A percentile compares a stretch with the other conserved stretches of the same genome.
These are phyloP conservation scores for human (Homo sapiens) DNA, from an alignment of 2,113 vertebrate species.

Conservation along the genomic window DNA sequence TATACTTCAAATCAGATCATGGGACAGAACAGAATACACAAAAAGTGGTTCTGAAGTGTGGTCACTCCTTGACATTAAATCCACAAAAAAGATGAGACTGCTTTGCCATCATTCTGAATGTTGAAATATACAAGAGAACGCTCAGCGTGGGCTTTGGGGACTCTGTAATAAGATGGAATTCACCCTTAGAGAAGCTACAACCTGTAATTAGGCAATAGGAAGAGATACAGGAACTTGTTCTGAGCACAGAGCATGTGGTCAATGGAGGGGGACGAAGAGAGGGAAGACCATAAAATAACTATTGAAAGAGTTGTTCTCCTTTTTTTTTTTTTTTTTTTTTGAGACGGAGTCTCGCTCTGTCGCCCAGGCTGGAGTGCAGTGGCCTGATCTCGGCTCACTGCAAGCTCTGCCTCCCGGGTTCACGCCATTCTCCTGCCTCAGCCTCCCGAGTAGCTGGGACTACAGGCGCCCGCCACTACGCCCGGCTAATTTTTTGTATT, in stretches of 20 bases:
- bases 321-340: too few relatives aligned
- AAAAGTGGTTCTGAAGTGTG: not conserved
- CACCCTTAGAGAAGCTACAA: not conserved
- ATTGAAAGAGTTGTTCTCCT: not conserved
- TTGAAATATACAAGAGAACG: not conserved
- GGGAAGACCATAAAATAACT: not conserved
- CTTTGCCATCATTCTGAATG: not conserved
- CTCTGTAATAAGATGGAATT: not conserved
- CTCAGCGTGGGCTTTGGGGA: not conserved
- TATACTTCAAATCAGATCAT: not conserved
- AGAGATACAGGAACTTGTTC: not conserved
- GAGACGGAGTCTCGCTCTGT: too few relatives aligned
- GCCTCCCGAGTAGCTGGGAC: too few relatives aligned
- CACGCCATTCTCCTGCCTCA: too few relatives aligned
- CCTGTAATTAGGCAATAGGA: not conserved
- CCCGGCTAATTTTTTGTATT: too few relatives aligned
- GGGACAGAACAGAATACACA: not conserved
- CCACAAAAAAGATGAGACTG: not conserved
- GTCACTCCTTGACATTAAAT: not conserved
- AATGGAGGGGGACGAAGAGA: accelerated
- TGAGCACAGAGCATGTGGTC: not conserved
- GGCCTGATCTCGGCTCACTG: too few relatives aligned
- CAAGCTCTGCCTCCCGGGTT: too few relatives aligned
- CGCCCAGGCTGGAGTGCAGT: too few relatives aligned
- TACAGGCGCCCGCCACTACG: too few relatives aligned